Conservation (phyloP, 2,113 vertebrate species). For the Plectropomus leopardus region DNA sequence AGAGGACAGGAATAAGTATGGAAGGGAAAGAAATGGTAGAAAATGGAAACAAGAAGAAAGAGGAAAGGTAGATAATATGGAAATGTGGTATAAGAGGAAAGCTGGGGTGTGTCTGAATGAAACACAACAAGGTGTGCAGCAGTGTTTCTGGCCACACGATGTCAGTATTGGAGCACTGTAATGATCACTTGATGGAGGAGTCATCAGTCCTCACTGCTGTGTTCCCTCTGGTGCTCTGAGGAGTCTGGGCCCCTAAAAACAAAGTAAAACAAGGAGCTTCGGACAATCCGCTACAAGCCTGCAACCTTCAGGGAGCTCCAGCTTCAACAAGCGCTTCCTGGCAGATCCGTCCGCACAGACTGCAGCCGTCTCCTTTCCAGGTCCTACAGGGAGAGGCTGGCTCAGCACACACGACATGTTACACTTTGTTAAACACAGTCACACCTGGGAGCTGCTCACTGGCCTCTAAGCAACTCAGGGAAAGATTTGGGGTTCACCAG, state of each 20-base stretch:
- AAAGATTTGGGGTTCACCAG: background rate
- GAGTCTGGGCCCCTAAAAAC: background rate
- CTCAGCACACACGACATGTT: conserved; percentile 6
- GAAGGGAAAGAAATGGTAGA: background rate
- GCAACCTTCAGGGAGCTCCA: conserved; percentile 11
- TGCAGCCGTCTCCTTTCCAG: background rate
- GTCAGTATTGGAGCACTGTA: conserved; percentile 60
- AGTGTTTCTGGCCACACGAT: conserved; percentile 19
- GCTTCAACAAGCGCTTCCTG: conserved; percentile 18
- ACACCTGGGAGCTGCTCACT: conserved; percentile 30
- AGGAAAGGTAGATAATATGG: rapidly evolving
- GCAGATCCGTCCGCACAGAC: background rate
- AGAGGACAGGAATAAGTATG: background rate
- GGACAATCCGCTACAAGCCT: background rate
- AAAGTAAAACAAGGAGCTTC: background rate
- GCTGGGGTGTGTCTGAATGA: background rate
- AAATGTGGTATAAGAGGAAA: background rate
- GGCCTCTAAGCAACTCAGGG: conserved; percentile 12
- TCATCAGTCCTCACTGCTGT: background rate
- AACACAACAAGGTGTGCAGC: background rate
- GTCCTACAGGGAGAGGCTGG: background rate
- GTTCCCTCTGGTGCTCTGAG: background rate
- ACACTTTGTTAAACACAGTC: conserved; percentile 20
- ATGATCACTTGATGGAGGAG: background rate
- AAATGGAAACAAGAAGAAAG: background rate